phyloP scores from a whole-genome alignment of 1,140 invertebrate genomes.

The Pogonus chalceus region DNA sequence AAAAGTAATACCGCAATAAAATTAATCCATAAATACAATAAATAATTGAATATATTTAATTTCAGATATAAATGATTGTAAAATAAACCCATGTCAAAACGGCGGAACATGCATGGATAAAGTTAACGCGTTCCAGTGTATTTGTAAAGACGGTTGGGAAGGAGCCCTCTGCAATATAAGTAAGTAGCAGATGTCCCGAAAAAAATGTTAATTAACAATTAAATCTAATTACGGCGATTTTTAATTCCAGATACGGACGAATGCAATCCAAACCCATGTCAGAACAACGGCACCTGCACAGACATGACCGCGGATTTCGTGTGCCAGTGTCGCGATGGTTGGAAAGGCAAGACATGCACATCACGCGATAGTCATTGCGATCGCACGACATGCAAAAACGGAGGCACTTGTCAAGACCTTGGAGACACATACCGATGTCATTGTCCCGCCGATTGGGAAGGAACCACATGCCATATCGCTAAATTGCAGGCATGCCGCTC shows the following conservation, averaged over 20 bases:
- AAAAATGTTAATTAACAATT: slow-evolving; percentile 3
- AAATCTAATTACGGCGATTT: background rate
- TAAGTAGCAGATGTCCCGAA: slow-evolving; percentile 32
- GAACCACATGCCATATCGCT: slow-evolving; percentile 57
- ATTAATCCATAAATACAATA: background rate
- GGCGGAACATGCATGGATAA: slow-evolving; percentile 64
- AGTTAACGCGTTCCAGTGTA: slow-evolving; percentile 67
- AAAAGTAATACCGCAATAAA: slow-evolving; percentile 42
- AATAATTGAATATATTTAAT: no score
- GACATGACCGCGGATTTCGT: slow-evolving; percentile 63
- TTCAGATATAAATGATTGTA: slow-evolving; percentile 59
- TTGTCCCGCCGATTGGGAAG: slow-evolving; percentile 55
- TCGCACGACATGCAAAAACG: slow-evolving; percentile 50
- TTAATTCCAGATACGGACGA: slow-evolving; percentile 63
- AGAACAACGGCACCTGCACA: slow-evolving; percentile 65
- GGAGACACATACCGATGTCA: slow-evolving; percentile 53
- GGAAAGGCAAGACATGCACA: slow-evolving; percentile 67
- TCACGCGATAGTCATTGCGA: slow-evolving; percentile 54
- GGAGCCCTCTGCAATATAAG: slow-evolving; percentile 54
- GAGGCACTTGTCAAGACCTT: slow-evolving; percentile 55
- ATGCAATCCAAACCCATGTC: slow-evolving; percentile 61
- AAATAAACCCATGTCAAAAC: slow-evolving; percentile 60
- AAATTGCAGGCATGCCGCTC: slow-evolving; percentile 60
- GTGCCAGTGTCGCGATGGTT: slow-evolving; percentile 63
- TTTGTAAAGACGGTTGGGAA: slow-evolving; percentile 59